Evolutionary conservation across 2,113 vertebrate species (phyloP), one percentile per base, ranked within the genome.

Genomic region (Hippocampus guttulatus): DNA sequence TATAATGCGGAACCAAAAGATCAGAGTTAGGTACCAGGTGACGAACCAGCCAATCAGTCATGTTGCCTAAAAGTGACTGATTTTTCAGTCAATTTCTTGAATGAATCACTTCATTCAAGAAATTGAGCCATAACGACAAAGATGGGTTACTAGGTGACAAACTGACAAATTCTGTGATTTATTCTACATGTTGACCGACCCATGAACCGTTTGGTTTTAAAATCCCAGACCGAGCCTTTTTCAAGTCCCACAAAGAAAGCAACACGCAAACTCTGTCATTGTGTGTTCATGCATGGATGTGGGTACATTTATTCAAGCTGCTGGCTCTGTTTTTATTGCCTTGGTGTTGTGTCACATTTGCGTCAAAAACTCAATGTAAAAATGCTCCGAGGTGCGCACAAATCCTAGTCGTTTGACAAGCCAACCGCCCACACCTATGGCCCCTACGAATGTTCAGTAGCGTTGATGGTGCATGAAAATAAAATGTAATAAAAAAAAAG

Each of bases 301-400:
- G 62, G 23, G 51, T 73, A 74, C 73, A 81, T 84, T 67, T 85
- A 88, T 84, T 81, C 80, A 76, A 75, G 84, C 89, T 80, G 64
- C 63, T 67, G 78, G 81, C n/a, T 77, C 71, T 75, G 75, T 82
- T 76, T 84, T 88, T 91, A 84, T 87, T 86, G 85, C 75, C 72
- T 75, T 51, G 79, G 70, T 82, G n/a, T 14, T 58, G 47, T 49
- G 58, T 61, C 58, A 33, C 58, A 33, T 86, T 75, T 81, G 79
- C 85, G 81, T 80, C 84, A 15, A 47, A 67, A 23, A 12, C 70
- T 60, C 69, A 71, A 49, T 78, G 67, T 84, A 84, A 87, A 84
- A 81, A 85, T 72, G 72, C 67, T 75, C 80, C 68, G 47, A 69
- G 2, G 69, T 49, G 8, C 45, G 54, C 74, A 76, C 71, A 73